Percentiles rank a stretch among this genome's conserved stretches.
Conservation (phyloP, 2,888 invertebrate species). For the Ophion ventricosus region DNA sequence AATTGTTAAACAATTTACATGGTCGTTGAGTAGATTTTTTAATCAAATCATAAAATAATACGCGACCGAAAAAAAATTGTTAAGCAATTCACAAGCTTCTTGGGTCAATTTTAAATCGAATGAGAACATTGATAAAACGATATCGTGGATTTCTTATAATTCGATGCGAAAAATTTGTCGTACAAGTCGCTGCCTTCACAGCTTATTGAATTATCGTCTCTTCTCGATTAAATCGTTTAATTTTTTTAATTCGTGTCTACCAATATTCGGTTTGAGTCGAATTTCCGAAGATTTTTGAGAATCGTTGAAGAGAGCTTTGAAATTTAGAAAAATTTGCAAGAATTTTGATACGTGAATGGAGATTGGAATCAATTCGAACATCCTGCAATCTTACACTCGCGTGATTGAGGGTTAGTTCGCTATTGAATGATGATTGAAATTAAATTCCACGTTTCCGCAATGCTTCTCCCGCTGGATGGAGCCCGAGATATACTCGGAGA, state of each 20-base stretch:
- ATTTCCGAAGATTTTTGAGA: background rate
- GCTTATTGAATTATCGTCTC: background rate
- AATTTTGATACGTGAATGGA: constrained; percentile 1
- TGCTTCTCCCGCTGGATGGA: constrained; percentile 23
- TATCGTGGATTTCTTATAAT: no score
- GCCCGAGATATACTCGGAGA: constrained; percentile 53
- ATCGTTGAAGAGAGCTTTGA: background rate
- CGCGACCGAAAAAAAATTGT: no score
- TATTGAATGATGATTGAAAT: constrained; percentile 64
- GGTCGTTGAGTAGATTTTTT: background rate
- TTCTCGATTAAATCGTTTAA: background rate
- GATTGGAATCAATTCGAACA: constrained; percentile 1
- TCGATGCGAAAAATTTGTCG: background rate
- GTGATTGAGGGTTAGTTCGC: constrained; percentile 52
- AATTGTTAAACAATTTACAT: background rate
- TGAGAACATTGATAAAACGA: background rate
- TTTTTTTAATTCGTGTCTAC: background rate
- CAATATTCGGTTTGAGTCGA: background rate
- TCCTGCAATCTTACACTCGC: constrained; percentile 43
- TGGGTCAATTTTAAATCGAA: background rate
- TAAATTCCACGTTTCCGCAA: constrained; percentile 52
- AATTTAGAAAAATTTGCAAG: background rate
- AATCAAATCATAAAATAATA: no score
- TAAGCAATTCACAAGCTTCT: background rate
- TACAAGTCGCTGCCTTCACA: no score